These are phyloP conservation scores for Discoglossus pictus DNA, from an alignment of 2,797 vertebrate genomes.

Conservation along the genomic window DNA sequence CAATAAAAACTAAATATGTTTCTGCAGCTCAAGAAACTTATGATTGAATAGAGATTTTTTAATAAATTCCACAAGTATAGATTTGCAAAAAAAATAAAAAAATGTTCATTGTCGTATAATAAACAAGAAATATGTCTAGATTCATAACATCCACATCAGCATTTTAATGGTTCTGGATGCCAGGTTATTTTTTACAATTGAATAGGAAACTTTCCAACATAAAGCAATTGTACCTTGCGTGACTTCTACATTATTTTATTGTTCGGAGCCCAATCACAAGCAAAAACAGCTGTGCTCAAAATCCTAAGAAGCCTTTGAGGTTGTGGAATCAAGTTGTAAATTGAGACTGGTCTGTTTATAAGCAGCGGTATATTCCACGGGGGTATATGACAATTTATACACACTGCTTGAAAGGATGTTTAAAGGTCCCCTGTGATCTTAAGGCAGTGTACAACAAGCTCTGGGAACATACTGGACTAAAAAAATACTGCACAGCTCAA, in stretches of 20 bases:
- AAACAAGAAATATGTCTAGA: conserved; percentile 21
- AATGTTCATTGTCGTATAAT: conserved; percentile 28
- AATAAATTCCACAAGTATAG: conserved; percentile 9
- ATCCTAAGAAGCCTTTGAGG: too few relatives aligned
- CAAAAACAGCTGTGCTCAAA: not conserved
- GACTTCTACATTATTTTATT: not conserved
- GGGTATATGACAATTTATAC: too few relatives aligned
- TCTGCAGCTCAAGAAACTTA: conserved; percentile 30
- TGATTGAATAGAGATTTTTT: conserved; percentile 38
- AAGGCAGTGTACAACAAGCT: too few relatives aligned
- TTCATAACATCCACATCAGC: not conserved
- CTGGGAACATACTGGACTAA: too few relatives aligned
- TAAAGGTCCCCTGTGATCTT: too few relatives aligned
- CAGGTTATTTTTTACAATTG: not conserved
- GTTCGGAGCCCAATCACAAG: not conserved
- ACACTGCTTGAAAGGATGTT: too few relatives aligned
- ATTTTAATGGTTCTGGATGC: conserved; percentile 10
- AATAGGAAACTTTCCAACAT: not conserved
- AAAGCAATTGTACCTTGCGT: not conserved
- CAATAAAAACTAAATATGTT: conserved; percentile 47
- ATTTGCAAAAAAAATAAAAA: conserved; percentile 29
- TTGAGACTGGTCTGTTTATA: too few relatives aligned
- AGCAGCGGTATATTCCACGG: too few relatives aligned
- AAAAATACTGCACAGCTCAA: too few relatives aligned
- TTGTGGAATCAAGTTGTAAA: too few relatives aligned